Evolutionary conservation across 2,113 vertebrate genomes (phyloP), one percentile per base, ranked within the genome.

Genomic region (Astatotilapia flaviijosephi): DNA sequence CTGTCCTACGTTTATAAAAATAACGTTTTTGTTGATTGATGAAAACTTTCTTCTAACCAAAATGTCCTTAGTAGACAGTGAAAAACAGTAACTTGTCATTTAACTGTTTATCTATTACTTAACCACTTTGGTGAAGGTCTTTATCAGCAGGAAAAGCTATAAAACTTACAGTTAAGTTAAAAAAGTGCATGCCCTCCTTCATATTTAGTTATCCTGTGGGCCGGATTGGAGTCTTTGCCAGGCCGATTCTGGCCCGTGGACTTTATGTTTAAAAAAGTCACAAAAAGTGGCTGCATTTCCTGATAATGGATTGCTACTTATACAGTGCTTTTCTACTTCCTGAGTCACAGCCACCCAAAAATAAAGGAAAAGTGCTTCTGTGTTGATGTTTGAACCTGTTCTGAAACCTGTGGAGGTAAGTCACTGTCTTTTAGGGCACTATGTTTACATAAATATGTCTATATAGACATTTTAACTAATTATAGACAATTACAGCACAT

Each of bases 161-260:
- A 21, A 65, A 68, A 68, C 11, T 5, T 37, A 21, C 4, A 37
- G 0, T 12, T 12, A 65, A 37, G 60, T 65, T 7, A 65, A 60
- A 62, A 47, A 60, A 60, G 19, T n/a, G 33, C 6, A 65, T 65
- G 60, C 4, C 17, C 9, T 65, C 60, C 60, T 35, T 35, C 6
- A 65, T 65, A 21, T 65, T 65, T 37, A 65, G 33, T 37, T 35
- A 65, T 65, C 10, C 60, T 0, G 6, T 37, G 60, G 31, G 17
- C 31, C 9, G 4, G 17, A 62, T 62, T 62, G 1, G 17, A 65
- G 60, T 37, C 33, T 65, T 65, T 65, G 19, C 19, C 10, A 35
- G 60, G 10, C 31, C 3, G 1, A n/a, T 65, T 35, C 31, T 0
- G 4, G 60, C 1, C 6, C 17, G 1, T 65, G 60, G 60, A 65